Percentiles rank a stretch among this genome's conserved stretches.
phyloP scores from a whole-genome alignment of 2,797 vertebrate species.

The Pygocentrus nattereri region DNA sequence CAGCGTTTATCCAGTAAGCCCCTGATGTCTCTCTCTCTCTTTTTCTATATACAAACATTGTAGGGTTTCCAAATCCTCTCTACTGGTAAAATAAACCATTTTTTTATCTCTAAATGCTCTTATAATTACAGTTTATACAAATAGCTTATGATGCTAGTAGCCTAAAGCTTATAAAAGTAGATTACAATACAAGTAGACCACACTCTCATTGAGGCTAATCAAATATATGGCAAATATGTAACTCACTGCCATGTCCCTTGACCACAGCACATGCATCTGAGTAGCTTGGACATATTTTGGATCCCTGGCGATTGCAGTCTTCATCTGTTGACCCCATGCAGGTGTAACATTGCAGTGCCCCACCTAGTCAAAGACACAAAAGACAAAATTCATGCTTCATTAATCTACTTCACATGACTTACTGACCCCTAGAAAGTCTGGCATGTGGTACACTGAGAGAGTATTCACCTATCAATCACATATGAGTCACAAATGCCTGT shows the following conservation, averaged over 20 bases:
- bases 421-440: neutral
- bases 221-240: conserved; percentile 23
- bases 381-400: neutral
- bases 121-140: neutral
- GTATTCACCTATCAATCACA: no score
- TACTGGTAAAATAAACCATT: neutral
- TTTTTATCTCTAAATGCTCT: neutral
- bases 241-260: conserved; percentile 88
- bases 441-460: neutral
- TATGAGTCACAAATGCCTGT: neutral
- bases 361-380: conserved; percentile 70
- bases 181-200: neutral
- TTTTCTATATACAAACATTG: neutral
- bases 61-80: neutral
- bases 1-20: conserved; percentile 9
- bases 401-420: neutral
- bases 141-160: neutral
- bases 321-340: conserved; percentile 89
- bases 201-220: neutral
- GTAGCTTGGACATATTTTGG: conserved; percentile 84
- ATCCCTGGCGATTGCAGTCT: conserved; percentile 89
- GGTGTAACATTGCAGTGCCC: conserved; percentile 85
- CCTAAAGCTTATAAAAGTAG: neutral
- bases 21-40: conserved; percentile 6
- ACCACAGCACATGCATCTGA: conserved; percentile 88